phyloP scores from a whole-genome alignment of 2,797 vertebrate species.

The Furcifer pardalis region DNA sequence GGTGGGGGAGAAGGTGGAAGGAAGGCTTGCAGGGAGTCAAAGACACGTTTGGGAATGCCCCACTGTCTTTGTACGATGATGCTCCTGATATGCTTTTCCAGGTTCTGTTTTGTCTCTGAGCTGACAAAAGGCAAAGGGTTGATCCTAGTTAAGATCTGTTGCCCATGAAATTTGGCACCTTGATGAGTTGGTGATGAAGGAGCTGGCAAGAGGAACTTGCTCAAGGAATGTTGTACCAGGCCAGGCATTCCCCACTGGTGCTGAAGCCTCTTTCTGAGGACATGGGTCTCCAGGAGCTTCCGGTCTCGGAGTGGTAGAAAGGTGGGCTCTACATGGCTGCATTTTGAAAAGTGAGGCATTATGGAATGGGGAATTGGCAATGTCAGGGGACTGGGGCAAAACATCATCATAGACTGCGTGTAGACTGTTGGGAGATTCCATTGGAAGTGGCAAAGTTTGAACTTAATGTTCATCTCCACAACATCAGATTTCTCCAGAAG shows the following conservation, averaged over 20 bases:
- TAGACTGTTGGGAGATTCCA: constrained; percentile 25
- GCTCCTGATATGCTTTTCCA: constrained; percentile 15
- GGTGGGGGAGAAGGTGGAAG: background rate
- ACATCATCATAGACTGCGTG: constrained; percentile 2
- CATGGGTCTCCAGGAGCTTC: constrained; percentile 7
- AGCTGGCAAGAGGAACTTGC: background rate
- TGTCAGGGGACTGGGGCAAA: background rate
- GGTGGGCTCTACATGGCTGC: background rate
- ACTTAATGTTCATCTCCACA: constrained; percentile 16
- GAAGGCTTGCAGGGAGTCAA: background rate
- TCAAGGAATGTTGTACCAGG: background rate
- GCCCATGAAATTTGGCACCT: fast-evolving
- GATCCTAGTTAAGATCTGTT: too few species aligned
- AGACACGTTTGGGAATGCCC: constrained; percentile 2
- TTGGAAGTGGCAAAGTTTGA: constrained; percentile 7
- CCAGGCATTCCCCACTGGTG: constrained; percentile 23
- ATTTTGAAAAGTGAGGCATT: background rate
- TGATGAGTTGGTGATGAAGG: background rate
- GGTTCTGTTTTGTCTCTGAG: background rate
- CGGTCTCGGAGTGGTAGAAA: background rate
- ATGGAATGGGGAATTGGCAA: too few species aligned
- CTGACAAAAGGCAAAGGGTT: background rate
- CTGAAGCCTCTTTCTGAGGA: constrained; percentile 27
- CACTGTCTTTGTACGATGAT: constrained; percentile 9
- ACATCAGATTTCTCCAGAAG: background rate